Percentiles rank a stretch among this genome's conserved stretches.
phyloP scores from a whole-genome alignment of 2,113 vertebrate genomes.

The Chionomys nivalis region DNA sequence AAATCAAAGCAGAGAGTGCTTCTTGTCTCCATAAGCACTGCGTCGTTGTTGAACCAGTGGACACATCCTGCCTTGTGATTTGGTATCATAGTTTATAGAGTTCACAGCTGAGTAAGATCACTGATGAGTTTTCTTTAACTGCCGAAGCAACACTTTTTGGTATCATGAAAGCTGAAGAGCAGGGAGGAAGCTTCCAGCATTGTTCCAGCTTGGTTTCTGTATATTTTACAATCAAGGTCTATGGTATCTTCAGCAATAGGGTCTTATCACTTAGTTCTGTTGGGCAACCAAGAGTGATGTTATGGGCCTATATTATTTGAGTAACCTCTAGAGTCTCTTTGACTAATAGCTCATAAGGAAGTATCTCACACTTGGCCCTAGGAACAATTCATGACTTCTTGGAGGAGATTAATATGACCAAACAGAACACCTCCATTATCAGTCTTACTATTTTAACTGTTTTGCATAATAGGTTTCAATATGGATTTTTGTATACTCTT shows the following conservation, averaged over 20 bases:
- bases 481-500: background rate
- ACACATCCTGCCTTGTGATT: background rate
- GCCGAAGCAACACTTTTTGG: background rate
- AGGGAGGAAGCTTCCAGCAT: background rate
- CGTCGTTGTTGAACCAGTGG: background rate
- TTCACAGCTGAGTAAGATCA: background rate
- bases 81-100: background rate
- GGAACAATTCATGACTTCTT: background rate
- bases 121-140: background rate
- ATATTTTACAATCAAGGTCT: background rate
- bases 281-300: background rate
- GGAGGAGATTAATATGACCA: too few relatives aligned
- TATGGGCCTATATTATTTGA: background rate
- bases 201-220: background rate
- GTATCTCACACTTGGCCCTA: background rate
- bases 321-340: background rate
- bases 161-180: background rate
- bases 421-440: background rate
- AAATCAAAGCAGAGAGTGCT: background rate
- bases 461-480: too few relatives aligned
- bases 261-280: background rate
- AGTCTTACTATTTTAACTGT: background rate
- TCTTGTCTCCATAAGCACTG: background rate
- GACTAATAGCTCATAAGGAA: background rate
- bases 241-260: background rate